phyloP scores from a whole-genome alignment of 1,140 invertebrate species.

The Panagrolaimus sp. region DNA sequence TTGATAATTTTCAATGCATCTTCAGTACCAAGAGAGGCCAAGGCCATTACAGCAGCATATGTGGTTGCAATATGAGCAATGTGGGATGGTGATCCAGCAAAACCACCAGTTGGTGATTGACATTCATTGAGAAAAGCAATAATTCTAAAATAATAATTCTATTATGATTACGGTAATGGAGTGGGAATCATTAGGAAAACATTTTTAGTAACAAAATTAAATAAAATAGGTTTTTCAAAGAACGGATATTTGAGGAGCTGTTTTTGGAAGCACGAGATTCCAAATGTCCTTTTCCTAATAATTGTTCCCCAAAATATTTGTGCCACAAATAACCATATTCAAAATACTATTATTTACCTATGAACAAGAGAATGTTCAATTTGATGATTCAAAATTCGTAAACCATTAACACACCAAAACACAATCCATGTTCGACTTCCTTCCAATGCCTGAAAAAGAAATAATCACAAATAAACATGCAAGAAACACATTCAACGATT shows the following conservation, averaged over 20 bases:
- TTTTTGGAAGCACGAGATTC: too few relatives aligned
- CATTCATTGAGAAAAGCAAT: slow-evolving; percentile 42
- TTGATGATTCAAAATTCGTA: neutral
- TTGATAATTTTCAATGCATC: slow-evolving; percentile 81
- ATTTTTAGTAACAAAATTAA: too few relatives aligned
- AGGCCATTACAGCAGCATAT: slow-evolving; percentile 87
- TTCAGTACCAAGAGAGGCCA: slow-evolving; percentile 79
- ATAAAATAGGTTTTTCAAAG: too few relatives aligned
- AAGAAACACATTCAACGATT: too few relatives aligned
- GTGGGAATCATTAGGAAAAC: too few relatives aligned
- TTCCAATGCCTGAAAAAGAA: neutral
- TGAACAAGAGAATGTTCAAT: neutral
- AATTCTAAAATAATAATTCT: slow-evolving; percentile 40
- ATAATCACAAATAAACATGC: too few relatives aligned
- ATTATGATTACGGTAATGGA: too few relatives aligned
- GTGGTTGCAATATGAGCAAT: slow-evolving; percentile 86
- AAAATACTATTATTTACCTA: too few relatives aligned
- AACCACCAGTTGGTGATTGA: slow-evolving; percentile 36
- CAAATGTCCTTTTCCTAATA: too few relatives aligned
- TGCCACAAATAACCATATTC: too few relatives aligned
- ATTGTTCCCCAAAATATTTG: too few relatives aligned
- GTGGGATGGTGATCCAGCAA: slow-evolving; percentile 73
- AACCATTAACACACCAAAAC: slow-evolving; percentile 5
- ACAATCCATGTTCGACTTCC: slow-evolving; percentile 8
- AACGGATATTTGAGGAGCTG: too few relatives aligned